These are phyloP conservation scores for Drosophila kepulauana DNA, from an alignment of 1,140 invertebrate genomes.

Conservation along the genomic window DNA sequence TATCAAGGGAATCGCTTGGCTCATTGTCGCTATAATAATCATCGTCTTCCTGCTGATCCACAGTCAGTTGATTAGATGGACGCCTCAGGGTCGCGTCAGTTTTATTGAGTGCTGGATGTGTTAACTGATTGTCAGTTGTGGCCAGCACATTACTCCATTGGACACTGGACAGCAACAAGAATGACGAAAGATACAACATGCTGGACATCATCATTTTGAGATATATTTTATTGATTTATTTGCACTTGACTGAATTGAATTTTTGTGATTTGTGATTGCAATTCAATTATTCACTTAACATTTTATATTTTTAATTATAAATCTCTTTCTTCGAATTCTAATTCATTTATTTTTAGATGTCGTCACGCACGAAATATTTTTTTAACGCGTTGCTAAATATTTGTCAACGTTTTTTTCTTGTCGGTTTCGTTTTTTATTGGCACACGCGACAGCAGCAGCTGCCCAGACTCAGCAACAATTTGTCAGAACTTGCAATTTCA, in stretches of 20 bases:
- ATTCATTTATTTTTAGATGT: slow-evolving; percentile 21
- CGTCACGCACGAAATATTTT: slow-evolving; percentile 25
- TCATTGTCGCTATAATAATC: slow-evolving; percentile 38
- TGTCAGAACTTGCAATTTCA: slow-evolving; percentile 44
- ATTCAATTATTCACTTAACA: neutral
- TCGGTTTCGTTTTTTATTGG: slow-evolving; percentile 41
- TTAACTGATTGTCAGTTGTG: neutral
- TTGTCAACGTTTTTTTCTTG: slow-evolving; percentile 17
- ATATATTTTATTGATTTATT: neutral
- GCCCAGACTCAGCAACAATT: slow-evolving; percentile 37
- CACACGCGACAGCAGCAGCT: slow-evolving; percentile 49
- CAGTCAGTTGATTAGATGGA: slow-evolving; percentile 13
- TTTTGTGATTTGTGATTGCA: slow-evolving; percentile 6
- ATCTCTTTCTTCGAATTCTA: neutral
- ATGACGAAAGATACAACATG: slow-evolving; percentile 13
- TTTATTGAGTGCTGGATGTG: slow-evolving; percentile 5
- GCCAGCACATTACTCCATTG: neutral
- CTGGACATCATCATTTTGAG: neutral
- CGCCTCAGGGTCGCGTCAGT: neutral
- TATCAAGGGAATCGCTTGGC: slow-evolving; percentile 22
- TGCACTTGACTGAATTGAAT: neutral
- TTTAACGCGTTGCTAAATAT: slow-evolving; percentile 57
- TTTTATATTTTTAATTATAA: slow-evolving; percentile 1
- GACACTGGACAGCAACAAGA: slow-evolving; percentile 7
- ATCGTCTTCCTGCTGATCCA: slow-evolving; percentile 27